phyloP scores from a whole-genome alignment of 2,113 vertebrate genomes.

The Ptilonorhynchus violaceus region DNA sequence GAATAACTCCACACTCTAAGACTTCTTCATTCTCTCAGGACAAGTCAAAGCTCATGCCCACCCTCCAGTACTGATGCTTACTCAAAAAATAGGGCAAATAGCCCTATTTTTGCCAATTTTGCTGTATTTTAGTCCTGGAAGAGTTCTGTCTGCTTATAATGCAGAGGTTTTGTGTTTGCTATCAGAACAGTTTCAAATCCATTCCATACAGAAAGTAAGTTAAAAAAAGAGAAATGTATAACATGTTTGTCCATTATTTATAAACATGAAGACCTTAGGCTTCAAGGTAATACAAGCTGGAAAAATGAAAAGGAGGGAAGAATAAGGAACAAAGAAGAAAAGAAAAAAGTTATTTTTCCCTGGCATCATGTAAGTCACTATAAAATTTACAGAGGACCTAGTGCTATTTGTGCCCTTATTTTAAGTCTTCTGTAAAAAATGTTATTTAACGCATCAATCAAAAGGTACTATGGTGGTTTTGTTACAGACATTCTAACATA shows the following conservation, averaged over 20 bases:
- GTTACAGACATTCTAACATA: not conserved
- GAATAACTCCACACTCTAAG: fast-evolving
- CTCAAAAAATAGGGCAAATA: not conserved
- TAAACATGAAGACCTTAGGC: not conserved
- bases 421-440: not conserved
- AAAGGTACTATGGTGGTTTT: not conserved
- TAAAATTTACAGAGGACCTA: not conserved
- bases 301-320: not conserved
- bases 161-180: not conserved
- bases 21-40: not conserved
- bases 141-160: not conserved
- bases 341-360: not conserved
- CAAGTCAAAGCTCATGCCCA: not conserved
- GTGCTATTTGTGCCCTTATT: not conserved
- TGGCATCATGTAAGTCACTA: too few species aligned
- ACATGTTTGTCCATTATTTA: not conserved
- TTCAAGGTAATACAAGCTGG: not conserved
- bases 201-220: not conserved
- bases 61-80: not conserved
- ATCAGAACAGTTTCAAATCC: not conserved
- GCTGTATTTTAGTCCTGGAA: too few species aligned
- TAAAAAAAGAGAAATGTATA: not conserved
- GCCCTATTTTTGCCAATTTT: not conserved
- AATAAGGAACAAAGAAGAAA: not conserved
- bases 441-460: not conserved